Evolutionary conservation across 2,888 invertebrate genomes (phyloP), one percentile per base, ranked within the genome.

Genomic region (Tineola bisselliella): DNA sequence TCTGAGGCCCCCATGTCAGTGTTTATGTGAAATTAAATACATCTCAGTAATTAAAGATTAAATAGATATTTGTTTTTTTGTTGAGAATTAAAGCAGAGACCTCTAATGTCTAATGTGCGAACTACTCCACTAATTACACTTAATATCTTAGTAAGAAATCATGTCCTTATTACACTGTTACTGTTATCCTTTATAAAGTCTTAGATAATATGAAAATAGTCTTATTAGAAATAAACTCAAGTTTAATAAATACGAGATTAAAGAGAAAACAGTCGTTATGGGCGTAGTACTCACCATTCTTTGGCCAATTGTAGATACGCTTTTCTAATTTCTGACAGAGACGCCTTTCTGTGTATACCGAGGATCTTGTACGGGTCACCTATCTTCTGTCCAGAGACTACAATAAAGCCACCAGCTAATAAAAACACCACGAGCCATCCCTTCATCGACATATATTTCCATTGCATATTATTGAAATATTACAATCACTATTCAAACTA

Each of bases 281-380:
- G 38, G 38, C 38, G 38, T 38, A 2, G 38, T 1, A 25, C 33
- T 48, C 79, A 95, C 96, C 96, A 97, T 90, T 96, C 94, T 80
- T 94, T 96, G 15, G 94, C 97, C 65, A 96, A 88, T 75, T 93
- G 91, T 74, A 94, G 95, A 75, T 97, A 98, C 3, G 96, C 94
- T 76, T 92, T 93, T 66, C 96, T 90, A 67, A 98, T 95, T 70
- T 97, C 96, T 65, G 91, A 90, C 54, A 90, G 75, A n/a, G 91
- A 89, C 10, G 97, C 93, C 69, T 90, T 89, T 67, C 90, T 90
- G 67, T 90, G 89, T 56, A 97, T 88, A 8, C 95, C 95, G 63
- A 97, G 88, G 71, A 94, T 92, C 79, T 92, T 89, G 79, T 96
- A 96, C 6, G 96, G 96, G 88, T 96, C 93, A 79, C 90, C 89